Evolutionary conservation across 2,797 vertebrate genomes (phyloP), one percentile per base, ranked within the genome.

Genomic region (Erpetoichthys calabaricus): DNA sequence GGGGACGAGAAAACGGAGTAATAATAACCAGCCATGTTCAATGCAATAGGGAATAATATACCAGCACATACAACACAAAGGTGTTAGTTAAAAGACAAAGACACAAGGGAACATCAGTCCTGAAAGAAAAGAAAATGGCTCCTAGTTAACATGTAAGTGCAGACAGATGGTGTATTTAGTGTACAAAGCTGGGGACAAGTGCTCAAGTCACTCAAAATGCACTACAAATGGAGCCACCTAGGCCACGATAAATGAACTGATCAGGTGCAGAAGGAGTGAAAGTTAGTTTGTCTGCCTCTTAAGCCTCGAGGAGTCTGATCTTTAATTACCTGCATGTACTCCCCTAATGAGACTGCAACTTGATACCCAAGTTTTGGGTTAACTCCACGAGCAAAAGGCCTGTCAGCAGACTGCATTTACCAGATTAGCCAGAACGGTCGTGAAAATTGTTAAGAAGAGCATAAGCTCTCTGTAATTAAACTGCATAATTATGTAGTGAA

Each of bases 151-250:
- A 76, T 73, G 70, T 65, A 76, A 76, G 68, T 72, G 72, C 71
- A 77, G 81, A 76, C 77, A 85, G 79, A 76, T 86, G 80, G 77
- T 72, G 61, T 64, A 66, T 77, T 71, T 71, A 60, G 56, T 59
- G 59, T 62, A 68, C 51, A 69, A 65, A 67, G 62, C 60, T 45
- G 45, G 51, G 77, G 63, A 73, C 69, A 72, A 75, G 67, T 59
- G 65, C 72, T 75, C 75, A 74, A 69, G 70, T 65, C 66, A 76
- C 80, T 75, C 66, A 77, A 69, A 62, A 64, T 73, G 65, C 45
- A 68, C 73, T 74, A 60, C 63, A 56, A 64, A 59, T 69, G 72
- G 71, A 64, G 67, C 50, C 42, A 25, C 9, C 41, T 25, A 51
- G 8, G 50, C 50, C 3, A 41, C 42, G 72, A 77, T 62, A 62